phyloP scores from a whole-genome alignment of 1,140 invertebrate genomes.

The Grapholita molesta region DNA sequence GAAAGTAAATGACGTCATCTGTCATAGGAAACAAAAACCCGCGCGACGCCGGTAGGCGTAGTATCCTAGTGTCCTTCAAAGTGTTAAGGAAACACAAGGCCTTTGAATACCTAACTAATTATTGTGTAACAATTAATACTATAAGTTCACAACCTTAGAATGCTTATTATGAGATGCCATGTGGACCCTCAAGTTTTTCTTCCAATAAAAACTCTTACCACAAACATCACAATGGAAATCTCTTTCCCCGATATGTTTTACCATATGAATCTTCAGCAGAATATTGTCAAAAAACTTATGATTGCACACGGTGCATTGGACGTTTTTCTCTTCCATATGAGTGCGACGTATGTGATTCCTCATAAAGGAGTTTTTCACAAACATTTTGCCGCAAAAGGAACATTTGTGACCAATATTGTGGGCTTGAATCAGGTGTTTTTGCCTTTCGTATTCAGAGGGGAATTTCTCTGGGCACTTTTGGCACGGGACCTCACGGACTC shows the following conservation, averaged over 20 bases:
- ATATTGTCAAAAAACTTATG: slow-evolving; percentile 86
- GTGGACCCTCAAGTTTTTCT: slow-evolving; percentile 87
- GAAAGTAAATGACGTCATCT: no score
- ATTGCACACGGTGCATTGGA: slow-evolving; percentile 72
- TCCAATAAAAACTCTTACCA: slow-evolving; percentile 86
- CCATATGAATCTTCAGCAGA: slow-evolving; percentile 83
- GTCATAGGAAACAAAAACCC: no score
- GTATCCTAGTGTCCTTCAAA: no score
- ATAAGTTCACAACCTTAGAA: slow-evolving; percentile 33
- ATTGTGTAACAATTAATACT: slow-evolving; percentile 11
- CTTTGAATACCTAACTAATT: no score
- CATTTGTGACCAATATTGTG: slow-evolving; percentile 25
- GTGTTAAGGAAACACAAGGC: no score
- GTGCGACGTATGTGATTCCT: slow-evolving; percentile 30
- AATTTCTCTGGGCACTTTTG: neutral
- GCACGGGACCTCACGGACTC: slow-evolving; percentile 1
- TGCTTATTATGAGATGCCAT: slow-evolving; percentile 24
- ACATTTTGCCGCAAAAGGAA: slow-evolving; percentile 29
- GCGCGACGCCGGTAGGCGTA: no score
- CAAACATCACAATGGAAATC: slow-evolving; percentile 87
- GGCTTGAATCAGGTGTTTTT: slow-evolving; percentile 1
- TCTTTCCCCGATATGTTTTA: slow-evolving; percentile 86
- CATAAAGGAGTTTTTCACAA: slow-evolving; percentile 32
- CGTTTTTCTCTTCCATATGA: slow-evolving; percentile 37
- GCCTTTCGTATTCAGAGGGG: slow-evolving; percentile 7